Percentiles rank a stretch among this genome's conserved stretches.
Evolutionary conservation across 2,113 vertebrate species (phyloP).

Genomic region (Sigmodon hispidus): DNA sequence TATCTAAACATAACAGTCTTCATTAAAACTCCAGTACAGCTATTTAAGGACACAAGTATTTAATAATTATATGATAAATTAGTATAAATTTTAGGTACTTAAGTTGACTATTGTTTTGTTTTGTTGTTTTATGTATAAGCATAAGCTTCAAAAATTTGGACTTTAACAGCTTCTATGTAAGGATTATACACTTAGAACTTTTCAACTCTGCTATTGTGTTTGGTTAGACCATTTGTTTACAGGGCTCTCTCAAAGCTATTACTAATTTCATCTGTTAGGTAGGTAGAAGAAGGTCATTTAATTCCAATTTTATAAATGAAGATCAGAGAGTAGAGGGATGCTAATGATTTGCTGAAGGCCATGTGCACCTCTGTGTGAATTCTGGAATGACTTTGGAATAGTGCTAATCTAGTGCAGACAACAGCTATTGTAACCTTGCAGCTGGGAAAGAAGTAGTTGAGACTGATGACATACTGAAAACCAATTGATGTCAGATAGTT

Average conservation of each 20-base stretch:
- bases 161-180: not conserved
- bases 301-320: conserved; percentile 47
- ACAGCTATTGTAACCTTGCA: not conserved
- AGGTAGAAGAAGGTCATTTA: conserved; percentile 48
- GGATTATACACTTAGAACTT: not conserved
- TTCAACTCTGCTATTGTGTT: not conserved
- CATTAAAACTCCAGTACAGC: not conserved
- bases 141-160: not conserved
- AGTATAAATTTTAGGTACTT: not conserved
- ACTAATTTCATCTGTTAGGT: conserved; percentile 57
- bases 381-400: conserved; percentile 8
- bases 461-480: conserved; percentile 4
- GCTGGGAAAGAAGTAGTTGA: not conserved
- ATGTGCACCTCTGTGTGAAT: conserved; percentile 1
- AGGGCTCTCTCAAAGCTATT: conserved; percentile 1
- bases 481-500: conserved; percentile 11
- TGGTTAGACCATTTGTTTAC: not conserved
- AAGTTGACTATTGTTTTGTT: not conserved
- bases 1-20: not conserved
- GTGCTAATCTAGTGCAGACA: not conserved
- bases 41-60: not conserved
- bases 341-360: conserved; percentile 45
- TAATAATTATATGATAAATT: conserved; percentile 26
- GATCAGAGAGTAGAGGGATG: conserved; percentile 20
- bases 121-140: not conserved